Percentiles rank a stretch among this genome's conserved stretches.
These are phyloP conservation scores for Ostrea denselamellosa DNA, from an alignment of 1,140 invertebrate species.

Conservation along the genomic window DNA sequence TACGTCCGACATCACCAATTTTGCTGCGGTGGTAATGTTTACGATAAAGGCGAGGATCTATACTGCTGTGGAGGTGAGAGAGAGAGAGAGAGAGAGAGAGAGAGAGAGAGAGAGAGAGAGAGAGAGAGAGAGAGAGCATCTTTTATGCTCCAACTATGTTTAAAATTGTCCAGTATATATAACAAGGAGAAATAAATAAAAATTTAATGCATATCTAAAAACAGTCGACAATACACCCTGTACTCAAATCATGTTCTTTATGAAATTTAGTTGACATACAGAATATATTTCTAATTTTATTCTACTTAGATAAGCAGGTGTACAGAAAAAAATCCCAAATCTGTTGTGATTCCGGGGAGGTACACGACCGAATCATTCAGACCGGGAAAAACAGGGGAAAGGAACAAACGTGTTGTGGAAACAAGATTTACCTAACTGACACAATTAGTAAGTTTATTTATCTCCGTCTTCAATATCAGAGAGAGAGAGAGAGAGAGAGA, in stretches of 20 bases:
- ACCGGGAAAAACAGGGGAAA: neutral
- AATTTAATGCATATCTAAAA: neutral
- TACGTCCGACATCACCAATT: constrained; percentile 17
- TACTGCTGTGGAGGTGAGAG: neutral
- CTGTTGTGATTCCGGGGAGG: neutral
- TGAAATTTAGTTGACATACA: neutral
- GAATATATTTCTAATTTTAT: neutral
- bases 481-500: too few species aligned
- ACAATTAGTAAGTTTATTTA: neutral
- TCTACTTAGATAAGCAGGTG: neutral
- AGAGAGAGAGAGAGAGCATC: too few species aligned
- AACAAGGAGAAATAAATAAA: neutral
- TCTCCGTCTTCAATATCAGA: too few species aligned
- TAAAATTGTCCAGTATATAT: too few species aligned
- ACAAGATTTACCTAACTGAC: neutral
- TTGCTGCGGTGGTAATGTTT: neutral
- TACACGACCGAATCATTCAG: neutral
- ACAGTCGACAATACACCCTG: neutral
- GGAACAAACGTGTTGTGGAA: neutral
- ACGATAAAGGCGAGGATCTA: neutral
- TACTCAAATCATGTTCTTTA: too few species aligned
- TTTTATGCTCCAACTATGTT: too few species aligned
- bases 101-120: too few species aligned
- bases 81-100: too few species aligned
- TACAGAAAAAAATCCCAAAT: neutral